Percentiles rank a stretch among this genome's conserved stretches.
These are phyloP conservation scores for Drosophila kepulauana DNA, from an alignment of 1,140 invertebrate species.

Conservation along the genomic window DNA sequence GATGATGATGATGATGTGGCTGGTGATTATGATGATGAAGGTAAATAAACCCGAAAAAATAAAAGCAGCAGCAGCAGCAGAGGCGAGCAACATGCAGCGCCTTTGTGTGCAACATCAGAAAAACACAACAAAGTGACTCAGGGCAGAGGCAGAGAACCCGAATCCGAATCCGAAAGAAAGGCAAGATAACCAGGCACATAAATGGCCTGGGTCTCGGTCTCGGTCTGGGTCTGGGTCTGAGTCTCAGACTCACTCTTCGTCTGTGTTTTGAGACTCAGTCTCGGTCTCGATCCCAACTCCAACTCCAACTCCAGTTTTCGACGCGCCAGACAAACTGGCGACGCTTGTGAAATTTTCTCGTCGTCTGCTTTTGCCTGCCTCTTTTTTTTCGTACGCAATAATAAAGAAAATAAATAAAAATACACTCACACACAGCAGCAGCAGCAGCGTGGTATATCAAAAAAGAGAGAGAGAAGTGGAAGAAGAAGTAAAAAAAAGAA, in stretches of 20 bases:
- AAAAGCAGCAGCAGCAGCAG: slow-evolving; percentile 29
- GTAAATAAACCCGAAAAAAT: slow-evolving; percentile 52
- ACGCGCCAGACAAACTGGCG: slow-evolving; percentile 80
- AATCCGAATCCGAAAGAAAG: slow-evolving; percentile 41
- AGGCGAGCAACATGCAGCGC: slow-evolving; percentile 54
- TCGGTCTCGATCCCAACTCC: slow-evolving; percentile 26
- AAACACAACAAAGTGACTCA: slow-evolving; percentile 55
- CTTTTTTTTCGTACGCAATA: slow-evolving; percentile 71
- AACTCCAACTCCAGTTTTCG: slow-evolving; percentile 14
- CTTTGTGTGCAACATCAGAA: slow-evolving; percentile 51
- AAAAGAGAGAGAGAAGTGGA: slow-evolving; percentile 14
- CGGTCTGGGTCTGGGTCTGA: slow-evolving; percentile 7
- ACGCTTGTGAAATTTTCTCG: slow-evolving; percentile 79
- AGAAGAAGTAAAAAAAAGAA: slow-evolving; percentile 35
- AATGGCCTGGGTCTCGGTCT: slow-evolving; percentile 37
- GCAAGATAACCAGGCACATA: slow-evolving; percentile 60
- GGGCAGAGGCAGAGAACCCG: slow-evolving; percentile 24
- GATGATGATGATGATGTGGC: slow-evolving; percentile 20
- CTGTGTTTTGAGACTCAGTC: slow-evolving; percentile 14
- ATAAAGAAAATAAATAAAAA: slow-evolving; percentile 80
- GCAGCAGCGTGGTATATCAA: slow-evolving; percentile 5
- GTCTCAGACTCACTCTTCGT: not conserved
- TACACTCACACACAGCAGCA: slow-evolving; percentile 19
- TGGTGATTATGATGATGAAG: slow-evolving; percentile 50
- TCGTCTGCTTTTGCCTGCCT: slow-evolving; percentile 54